These are phyloP conservation scores for Amia ocellicauda DNA, from an alignment of 2,113 vertebrate genomes.

Conservation along the genomic window DNA sequence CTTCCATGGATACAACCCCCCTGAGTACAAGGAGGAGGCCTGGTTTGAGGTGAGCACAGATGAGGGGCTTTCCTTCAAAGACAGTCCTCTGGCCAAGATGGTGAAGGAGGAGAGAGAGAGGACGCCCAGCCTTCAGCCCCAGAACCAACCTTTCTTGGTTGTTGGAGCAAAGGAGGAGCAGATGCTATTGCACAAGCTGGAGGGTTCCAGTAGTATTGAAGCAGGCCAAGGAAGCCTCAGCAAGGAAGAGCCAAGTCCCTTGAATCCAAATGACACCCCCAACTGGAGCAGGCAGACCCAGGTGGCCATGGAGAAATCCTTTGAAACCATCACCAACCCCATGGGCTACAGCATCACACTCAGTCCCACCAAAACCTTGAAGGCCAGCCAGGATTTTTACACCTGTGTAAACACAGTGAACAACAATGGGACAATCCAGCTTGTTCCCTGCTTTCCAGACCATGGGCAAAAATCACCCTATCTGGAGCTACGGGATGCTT, in stretches of 20 bases:
- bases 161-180: neutral
- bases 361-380: neutral
- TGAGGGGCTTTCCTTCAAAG: conserved; percentile 9
- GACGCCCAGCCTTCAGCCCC: neutral
- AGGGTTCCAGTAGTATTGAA: neutral
- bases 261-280: neutral
- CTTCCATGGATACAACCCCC: conserved; percentile 56
- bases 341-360: conserved; percentile 49
- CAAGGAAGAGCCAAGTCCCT: neutral
- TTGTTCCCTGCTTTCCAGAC: conserved; percentile 53
- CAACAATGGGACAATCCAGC: conserved; percentile 47
- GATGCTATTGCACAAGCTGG: neutral
- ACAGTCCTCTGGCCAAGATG: neutral
- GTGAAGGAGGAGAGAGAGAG: conserved; percentile 1
- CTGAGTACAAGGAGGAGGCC: conserved; percentile 45
- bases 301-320: neutral
- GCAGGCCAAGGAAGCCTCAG: neutral
- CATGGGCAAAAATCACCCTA: conserved; percentile 20
- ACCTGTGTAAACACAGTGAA: conserved; percentile 59
- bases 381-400: conserved; percentile 55
- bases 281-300: conserved; percentile 18
- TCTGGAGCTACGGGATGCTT: neutral
- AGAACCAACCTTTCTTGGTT: neutral
- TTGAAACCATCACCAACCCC: conserved; percentile 29
- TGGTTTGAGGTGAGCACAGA: conserved; percentile 50